Percentiles rank a stretch among this genome's conserved stretches.
Conservation (phyloP, 2,888 invertebrate genomes). For the Cantharis flavilabris region DNA sequence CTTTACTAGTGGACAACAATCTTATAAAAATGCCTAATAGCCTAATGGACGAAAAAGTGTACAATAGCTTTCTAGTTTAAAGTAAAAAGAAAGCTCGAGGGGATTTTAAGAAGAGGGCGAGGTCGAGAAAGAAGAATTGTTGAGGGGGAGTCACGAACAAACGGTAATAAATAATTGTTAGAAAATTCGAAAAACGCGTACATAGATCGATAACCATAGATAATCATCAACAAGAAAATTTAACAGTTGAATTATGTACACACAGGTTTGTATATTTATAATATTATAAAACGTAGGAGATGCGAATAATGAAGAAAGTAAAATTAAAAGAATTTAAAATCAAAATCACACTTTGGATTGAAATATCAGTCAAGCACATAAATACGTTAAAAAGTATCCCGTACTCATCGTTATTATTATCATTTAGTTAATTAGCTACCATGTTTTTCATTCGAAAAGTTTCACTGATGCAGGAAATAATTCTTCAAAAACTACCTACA, state of each 20-base stretch:
- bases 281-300: neutral
- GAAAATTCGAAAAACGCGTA: neutral
- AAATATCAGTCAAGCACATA: slow-evolving; percentile 24
- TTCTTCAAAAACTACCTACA: slow-evolving; percentile 33
- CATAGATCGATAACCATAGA: slow-evolving; percentile 5
- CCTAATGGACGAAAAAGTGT: slow-evolving; percentile 37
- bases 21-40: slow-evolving; percentile 26
- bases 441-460: slow-evolving; percentile 2
- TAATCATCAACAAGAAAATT: slow-evolving; percentile 22
- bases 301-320: neutral
- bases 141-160: neutral
- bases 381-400: slow-evolving; percentile 13
- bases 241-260: slow-evolving; percentile 20
- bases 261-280: neutral
- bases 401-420: slow-evolving; percentile 1
- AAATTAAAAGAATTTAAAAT: slow-evolving; percentile 22
- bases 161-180: neutral
- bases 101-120: neutral
- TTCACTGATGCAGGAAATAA: slow-evolving; percentile 23
- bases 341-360: slow-evolving; percentile 44
- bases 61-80: slow-evolving; percentile 3
- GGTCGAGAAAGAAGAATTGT: neutral
- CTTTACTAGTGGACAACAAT: slow-evolving; percentile 23
- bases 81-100: neutral
- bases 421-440: neutral